Base-by-base conservation (phyloP, 2,797 vertebrate species). In the Typhlichthys subterraneus region DNA sequence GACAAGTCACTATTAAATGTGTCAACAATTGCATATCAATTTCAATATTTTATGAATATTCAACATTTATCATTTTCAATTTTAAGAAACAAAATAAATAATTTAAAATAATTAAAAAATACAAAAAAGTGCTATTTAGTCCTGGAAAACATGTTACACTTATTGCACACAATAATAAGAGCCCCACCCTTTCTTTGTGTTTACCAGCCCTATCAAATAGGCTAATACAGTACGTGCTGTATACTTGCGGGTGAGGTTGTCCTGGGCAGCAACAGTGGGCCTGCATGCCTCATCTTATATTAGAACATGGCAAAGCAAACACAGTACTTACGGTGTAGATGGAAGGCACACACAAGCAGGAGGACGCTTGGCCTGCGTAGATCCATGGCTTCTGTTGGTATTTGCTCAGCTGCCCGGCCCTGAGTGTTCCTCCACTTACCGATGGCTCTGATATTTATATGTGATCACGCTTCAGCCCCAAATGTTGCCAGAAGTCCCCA, bases 281-380 rank as follows among this genome's bases (percentile, higher is more conserved):
- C 2, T 0, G 0, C 57, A 45, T 13, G 23, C 12, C 49, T 42
- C 52, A 65, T 42, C 42, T 67, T 12, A 42, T 53, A 62, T 31
- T 23, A 61, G 63, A 53, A 63, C 9, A 67, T 3, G 67, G 49
- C 6, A 62, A 67, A 72, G 9, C 4, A 68, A 69, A 75, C 58
- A 57, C 58, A 57, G 61, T 89, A 93, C 94, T 94, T 87, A 93
- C 91, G 76, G 78, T 80, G 81, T 75, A 82, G 74, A 68, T 81
- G 57, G 17, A 89, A 83, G 60, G 42, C 77, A 57, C 67, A 65
- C 55, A 89, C 59, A 77, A 62, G 58, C 76, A 90, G 55, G 54
- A 90, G 59, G 52, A 90, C 65, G 33, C 69, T 1, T 0, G 77
- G 56, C 60, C 69, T 15, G 15, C 70, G 38, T 12, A 79, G 45